Percentiles rank a stretch among this genome's conserved stretches.
These are phyloP conservation scores for Poecilus cupreus DNA, from an alignment of 2,888 invertebrate genomes.

Conservation along the genomic window DNA sequence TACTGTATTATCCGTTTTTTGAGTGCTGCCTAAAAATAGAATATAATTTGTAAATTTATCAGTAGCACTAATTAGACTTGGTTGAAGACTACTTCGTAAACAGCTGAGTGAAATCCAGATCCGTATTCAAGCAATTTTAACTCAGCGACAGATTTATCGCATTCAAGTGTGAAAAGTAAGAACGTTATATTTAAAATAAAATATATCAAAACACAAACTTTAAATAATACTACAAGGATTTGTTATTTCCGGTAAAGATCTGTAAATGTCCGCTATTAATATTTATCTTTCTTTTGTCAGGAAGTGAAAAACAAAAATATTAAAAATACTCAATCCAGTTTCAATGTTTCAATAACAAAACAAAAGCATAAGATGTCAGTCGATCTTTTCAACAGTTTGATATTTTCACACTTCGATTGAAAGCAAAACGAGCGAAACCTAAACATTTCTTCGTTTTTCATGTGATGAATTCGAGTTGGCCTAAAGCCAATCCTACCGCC, in stretches of 20 bases:
- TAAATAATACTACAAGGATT: conserved; percentile 21
- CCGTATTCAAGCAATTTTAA: conserved; percentile 36
- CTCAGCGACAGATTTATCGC: conserved; percentile 17
- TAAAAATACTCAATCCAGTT: neutral
- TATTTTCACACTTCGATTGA: conserved; percentile 41
- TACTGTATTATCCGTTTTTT: conserved; percentile 42
- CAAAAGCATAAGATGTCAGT: neutral
- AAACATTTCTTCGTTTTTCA: conserved; percentile 48
- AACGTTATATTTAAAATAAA: conserved; percentile 23
- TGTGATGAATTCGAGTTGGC: conserved; percentile 47
- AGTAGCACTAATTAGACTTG: conserved; percentile 53
- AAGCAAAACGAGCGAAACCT: conserved; percentile 11
- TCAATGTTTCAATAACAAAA: conserved; percentile 20
- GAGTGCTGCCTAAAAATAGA: conserved; percentile 41
- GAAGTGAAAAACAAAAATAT: neutral
- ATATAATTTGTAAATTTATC: conserved; percentile 52
- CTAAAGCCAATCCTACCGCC: conserved; percentile 13
- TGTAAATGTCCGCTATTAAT: conserved; percentile 9
- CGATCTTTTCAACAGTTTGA: conserved; percentile 43
- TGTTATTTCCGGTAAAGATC: conserved; percentile 10
- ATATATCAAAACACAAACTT: neutral
- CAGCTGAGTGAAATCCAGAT: conserved; percentile 24
- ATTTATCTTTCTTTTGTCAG: conserved; percentile 7
- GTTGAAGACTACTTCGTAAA: conserved; percentile 6
- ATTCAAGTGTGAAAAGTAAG: neutral